Conservation (phyloP, 2,113 vertebrate species). For the Rynchops niger region DNA sequence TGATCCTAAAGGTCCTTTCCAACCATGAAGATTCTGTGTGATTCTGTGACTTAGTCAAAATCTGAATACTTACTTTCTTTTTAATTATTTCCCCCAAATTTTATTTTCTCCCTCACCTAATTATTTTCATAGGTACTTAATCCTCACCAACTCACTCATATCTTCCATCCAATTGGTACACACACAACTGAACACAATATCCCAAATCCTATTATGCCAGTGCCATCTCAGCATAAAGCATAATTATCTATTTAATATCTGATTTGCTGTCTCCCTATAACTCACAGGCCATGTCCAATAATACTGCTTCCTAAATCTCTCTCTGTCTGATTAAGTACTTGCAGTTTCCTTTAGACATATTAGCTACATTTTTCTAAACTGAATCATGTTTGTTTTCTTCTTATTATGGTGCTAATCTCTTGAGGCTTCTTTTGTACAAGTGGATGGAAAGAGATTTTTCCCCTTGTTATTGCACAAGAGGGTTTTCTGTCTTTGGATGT, state of each 20-base stretch:
- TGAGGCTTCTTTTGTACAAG: slow-evolving; percentile 35
- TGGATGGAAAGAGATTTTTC: slow-evolving; percentile 39
- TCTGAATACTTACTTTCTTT: not conserved
- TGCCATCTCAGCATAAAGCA: not conserved
- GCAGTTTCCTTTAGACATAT: slow-evolving; percentile 35
- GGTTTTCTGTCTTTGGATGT: slow-evolving; percentile 37
- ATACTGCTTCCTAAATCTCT: not conserved
- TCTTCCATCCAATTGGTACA: not conserved
- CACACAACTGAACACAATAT: not conserved
- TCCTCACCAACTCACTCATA: not conserved
- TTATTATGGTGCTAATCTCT: slow-evolving; percentile 45
- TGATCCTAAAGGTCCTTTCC: too few relatives aligned
- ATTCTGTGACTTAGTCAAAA: not conserved
- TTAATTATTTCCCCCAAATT: not conserved
- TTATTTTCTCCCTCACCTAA: not conserved
- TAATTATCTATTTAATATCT: not conserved
- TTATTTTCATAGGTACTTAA: not conserved
- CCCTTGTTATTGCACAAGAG: slow-evolving; percentile 59
- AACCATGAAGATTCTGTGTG: too few relatives aligned
- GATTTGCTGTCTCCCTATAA: not conserved
- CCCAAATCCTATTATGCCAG: not conserved
- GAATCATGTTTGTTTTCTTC: slow-evolving; percentile 62
- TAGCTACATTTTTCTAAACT: slow-evolving; percentile 54
- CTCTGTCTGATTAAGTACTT: slow-evolving; percentile 6
- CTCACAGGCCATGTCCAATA: not conserved